Conservation (phyloP, 2,888 invertebrate species). For the Eilema caniola region DNA sequence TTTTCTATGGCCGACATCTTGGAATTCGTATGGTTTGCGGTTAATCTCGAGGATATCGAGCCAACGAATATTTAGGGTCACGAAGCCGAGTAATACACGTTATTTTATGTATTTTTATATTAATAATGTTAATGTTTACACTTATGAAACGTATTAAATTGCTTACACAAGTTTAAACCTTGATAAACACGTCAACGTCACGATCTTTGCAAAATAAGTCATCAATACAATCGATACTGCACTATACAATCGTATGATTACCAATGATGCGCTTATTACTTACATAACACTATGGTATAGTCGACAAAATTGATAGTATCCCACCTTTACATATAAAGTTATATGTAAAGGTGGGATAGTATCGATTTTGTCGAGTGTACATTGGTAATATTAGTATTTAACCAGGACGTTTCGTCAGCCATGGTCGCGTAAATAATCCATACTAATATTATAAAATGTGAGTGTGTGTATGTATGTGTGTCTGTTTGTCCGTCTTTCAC, state of each 20-base stretch:
- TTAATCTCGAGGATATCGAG: not conserved
- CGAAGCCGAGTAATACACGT: not conserved
- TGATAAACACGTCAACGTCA: not conserved
- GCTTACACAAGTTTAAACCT: not conserved
- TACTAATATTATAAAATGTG: no score
- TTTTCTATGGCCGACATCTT: constrained; percentile 31
- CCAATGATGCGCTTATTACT: not conserved
- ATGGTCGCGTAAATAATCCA: no score
- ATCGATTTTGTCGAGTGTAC: no score
- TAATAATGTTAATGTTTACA: no score
- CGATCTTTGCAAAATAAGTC: not conserved
- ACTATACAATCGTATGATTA: not conserved
- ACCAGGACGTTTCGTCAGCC: no score
- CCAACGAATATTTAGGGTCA: not conserved
- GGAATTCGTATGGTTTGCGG: constrained; percentile 19
- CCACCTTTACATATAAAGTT: no score
- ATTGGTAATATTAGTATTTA: no score
- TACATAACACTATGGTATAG: no score
- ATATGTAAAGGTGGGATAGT: no score
- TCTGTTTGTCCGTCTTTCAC: no score
- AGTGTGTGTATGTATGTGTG: no score
- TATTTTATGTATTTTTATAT: not conserved
- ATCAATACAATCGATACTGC: not conserved
- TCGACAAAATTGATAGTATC: no score
- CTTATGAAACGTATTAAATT: not conserved